phyloP scores from a whole-genome alignment of 2,113 vertebrate genomes.

The Nerophis ophidion region DNA sequence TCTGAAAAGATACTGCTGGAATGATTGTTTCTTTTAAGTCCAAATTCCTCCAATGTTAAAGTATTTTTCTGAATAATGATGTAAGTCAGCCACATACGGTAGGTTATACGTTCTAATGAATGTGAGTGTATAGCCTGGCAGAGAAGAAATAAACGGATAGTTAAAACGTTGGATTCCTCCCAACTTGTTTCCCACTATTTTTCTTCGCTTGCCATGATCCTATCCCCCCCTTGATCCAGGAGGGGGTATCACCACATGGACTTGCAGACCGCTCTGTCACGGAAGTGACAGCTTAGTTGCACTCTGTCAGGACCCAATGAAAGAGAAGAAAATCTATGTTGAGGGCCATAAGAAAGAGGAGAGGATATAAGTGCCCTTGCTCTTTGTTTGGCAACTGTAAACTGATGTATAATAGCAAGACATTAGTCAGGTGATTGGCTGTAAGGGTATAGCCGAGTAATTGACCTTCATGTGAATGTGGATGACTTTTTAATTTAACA shows the following conservation, averaged over 20 bases:
- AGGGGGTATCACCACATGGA: conserved; percentile 57
- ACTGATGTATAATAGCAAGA: conserved; percentile 58
- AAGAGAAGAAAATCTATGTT: conserved; percentile 70
- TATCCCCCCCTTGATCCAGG: conserved; percentile 49
- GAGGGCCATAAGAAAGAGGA: conserved; percentile 56
- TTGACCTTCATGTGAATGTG: conserved; percentile 70
- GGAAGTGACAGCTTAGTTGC: conserved; percentile 69
- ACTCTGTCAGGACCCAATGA: conserved; percentile 68
- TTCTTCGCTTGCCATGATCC: conserved; percentile 54
- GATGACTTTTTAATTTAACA: conserved; percentile 64
- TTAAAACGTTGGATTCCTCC: conserved; percentile 45
- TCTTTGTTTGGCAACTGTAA: conserved; percentile 68
- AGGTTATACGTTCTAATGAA: conserved; percentile 25
- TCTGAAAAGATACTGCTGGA: conserved; percentile 3
- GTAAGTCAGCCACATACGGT: conserved; percentile 37
- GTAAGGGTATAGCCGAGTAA: conserved; percentile 67
- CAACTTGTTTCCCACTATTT: conserved; percentile 61
- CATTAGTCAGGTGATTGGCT: conserved; percentile 59
- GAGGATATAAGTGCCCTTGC: conserved; percentile 57
- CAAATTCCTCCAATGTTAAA: conserved; percentile 1
- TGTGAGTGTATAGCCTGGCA: conserved; percentile 23
- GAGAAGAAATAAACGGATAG: conserved; percentile 49
- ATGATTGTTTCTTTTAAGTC: conserved; percentile 23
- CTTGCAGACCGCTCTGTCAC: conserved; percentile 73
- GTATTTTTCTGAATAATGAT: conserved; percentile 19